Conservation (phyloP, 1,140 invertebrate species). For the Lamellibrachia luymesi region DNA sequence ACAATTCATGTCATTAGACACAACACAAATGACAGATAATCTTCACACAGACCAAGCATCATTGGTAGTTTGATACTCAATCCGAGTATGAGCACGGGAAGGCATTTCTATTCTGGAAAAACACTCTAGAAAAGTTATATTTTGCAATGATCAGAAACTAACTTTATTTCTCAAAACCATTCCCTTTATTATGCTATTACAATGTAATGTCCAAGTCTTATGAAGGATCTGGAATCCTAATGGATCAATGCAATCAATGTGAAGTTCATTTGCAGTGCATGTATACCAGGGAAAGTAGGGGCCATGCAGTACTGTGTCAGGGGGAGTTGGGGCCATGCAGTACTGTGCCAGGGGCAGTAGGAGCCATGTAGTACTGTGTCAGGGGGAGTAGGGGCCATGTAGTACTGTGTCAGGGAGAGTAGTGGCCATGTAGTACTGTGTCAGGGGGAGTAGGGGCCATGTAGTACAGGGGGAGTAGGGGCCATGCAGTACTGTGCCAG, state of each 20-base stretch:
- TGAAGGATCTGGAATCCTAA: no score
- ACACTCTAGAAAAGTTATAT: neutral
- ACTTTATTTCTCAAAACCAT: neutral
- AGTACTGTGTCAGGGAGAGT: no score
- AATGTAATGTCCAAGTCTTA: neutral
- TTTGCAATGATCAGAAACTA: neutral
- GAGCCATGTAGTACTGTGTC: no score
- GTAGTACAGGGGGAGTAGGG: no score
- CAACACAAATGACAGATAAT: neutral
- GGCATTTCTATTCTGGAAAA: no score
- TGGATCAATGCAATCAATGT: neutral
- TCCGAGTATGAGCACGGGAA: neutral
- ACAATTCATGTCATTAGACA: neutral
- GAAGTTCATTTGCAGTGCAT: neutral
- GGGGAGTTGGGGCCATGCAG: neutral
- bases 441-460: no score
- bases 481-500: no score
- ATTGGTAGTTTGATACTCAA: neutral
- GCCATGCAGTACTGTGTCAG: neutral
- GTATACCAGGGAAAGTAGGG: neutral
- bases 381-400: no score
- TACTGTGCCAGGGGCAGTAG: no score
- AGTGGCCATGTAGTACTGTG: no score
- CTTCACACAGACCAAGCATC: neutral
- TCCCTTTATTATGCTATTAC: no score